phyloP scores from a whole-genome alignment of 2,888 invertebrate genomes.

The Zaprionus lineosus region DNA sequence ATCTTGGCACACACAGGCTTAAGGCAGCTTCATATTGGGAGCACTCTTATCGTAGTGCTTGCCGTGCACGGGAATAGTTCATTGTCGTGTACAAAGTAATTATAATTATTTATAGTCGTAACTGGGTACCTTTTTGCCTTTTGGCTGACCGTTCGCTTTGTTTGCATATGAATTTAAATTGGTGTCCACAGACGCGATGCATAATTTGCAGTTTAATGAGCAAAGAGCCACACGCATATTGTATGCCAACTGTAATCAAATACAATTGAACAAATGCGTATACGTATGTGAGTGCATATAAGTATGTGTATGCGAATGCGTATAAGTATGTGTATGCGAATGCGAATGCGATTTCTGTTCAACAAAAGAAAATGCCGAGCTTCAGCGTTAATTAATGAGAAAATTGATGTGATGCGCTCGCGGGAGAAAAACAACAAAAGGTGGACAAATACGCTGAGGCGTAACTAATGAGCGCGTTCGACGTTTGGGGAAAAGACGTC shows the following conservation, averaged over 20 bases:
- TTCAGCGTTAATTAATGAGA: slow-evolving; percentile 67
- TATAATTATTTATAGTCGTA: slow-evolving; percentile 6
- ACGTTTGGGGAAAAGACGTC: slow-evolving; percentile 15
- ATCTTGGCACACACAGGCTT: no score
- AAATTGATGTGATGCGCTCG: slow-evolving; percentile 54
- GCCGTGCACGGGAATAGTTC: no score
- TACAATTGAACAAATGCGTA: slow-evolving; percentile 52
- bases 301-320: no score
- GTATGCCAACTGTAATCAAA: slow-evolving; percentile 44
- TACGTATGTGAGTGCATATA: background rate
- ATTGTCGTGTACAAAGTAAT: background rate
- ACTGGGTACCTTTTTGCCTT: background rate
- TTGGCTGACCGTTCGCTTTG: slow-evolving; percentile 6
- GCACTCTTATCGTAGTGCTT: no score
- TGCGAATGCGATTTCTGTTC: background rate
- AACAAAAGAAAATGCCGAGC: slow-evolving; percentile 50
- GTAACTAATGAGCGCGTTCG: slow-evolving; percentile 55
- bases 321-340: no score
- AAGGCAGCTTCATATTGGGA: no score
- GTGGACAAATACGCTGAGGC: slow-evolving; percentile 22
- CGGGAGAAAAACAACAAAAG: slow-evolving; percentile 10
- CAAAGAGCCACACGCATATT: slow-evolving; percentile 42
- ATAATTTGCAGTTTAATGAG: slow-evolving; percentile 62
- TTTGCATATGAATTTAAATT: slow-evolving; percentile 38
- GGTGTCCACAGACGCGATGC: slow-evolving; percentile 17